These are phyloP conservation scores for Acleris emargana DNA, from an alignment of 2,888 invertebrate genomes.

Conservation along the genomic window DNA sequence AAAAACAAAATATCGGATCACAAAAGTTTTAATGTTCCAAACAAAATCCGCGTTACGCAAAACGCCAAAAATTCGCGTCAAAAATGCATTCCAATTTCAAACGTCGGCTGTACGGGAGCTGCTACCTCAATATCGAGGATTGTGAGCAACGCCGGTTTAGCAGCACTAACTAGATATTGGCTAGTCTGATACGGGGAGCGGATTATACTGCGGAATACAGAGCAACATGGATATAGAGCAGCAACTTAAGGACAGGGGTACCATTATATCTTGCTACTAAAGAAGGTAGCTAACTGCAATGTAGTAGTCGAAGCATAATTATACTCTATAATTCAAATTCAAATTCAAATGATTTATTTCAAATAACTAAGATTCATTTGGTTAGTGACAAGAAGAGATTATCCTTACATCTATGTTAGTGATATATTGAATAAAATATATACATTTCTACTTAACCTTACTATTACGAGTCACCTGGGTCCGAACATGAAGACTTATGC, in stretches of 20 bases:
- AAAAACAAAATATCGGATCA: too few relatives aligned
- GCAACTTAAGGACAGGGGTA: not conserved
- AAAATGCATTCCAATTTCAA: conserved; percentile 39
- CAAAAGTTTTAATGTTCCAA: not conserved
- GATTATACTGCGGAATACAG: conserved; percentile 62
- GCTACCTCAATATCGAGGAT: conserved; percentile 52
- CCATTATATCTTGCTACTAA: not conserved
- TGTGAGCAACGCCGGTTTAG: conserved; percentile 55
- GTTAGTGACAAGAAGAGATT: too few relatives aligned
- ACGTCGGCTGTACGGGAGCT: conserved; percentile 34
- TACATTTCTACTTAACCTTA: too few relatives aligned
- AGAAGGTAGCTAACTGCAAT: too few relatives aligned
- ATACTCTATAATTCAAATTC: too few relatives aligned
- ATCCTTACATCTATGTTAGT: too few relatives aligned
- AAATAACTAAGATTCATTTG: too few relatives aligned
- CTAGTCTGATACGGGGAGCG: conserved; percentile 60
- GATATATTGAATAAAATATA: too few relatives aligned
- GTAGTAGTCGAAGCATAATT: too few relatives aligned
- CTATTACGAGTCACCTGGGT: too few relatives aligned
- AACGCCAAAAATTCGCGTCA: not conserved
- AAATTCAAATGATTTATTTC: too few relatives aligned
- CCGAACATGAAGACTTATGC: too few relatives aligned
- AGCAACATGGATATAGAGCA: conserved; percentile 41
- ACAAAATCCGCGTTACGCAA: not conserved
- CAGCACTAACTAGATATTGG: conserved; percentile 70